A percentile compares a stretch with the other conserved stretches of the same genome.
These are phyloP conservation scores for Columbina picui DNA, from an alignment of 2,113 vertebrate genomes.

Conservation along the genomic window DNA sequence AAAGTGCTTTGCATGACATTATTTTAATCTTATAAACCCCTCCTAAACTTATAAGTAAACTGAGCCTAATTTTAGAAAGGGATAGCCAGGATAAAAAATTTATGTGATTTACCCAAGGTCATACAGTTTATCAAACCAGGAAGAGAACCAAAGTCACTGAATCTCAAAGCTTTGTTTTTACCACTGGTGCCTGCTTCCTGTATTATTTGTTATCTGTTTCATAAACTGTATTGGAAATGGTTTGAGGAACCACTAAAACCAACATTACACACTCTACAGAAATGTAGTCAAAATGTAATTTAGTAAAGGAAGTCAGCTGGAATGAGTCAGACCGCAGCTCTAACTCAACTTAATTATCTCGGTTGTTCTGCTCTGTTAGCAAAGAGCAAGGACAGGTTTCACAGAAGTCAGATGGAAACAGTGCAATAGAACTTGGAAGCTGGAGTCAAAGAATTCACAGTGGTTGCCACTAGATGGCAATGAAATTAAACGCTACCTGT, in stretches of 20 bases:
- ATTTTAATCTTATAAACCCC: neutral
- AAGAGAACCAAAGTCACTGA: neutral
- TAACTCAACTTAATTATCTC: conserved; percentile 45
- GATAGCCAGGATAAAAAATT: neutral
- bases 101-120: neutral
- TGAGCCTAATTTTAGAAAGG: neutral
- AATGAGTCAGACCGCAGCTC: conserved; percentile 43
- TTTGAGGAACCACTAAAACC: conserved; percentile 24
- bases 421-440: neutral
- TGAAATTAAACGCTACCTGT: neutral
- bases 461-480: conserved; percentile 29
- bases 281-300: conserved; percentile 50
- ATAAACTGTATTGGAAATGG: neutral
- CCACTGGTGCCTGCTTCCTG: neutral
- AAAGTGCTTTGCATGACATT: neutral
- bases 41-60: neutral
- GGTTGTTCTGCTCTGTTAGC: conserved; percentile 12
- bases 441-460: neutral
- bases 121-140: neutral
- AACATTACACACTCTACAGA: conserved; percentile 11
- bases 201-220: conserved; percentile 9
- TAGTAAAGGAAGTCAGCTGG: conserved; percentile 49
- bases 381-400: conserved; percentile 30
- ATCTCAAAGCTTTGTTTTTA: neutral
- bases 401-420: neutral